Evolutionary conservation across 2,797 vertebrate species (phyloP), one percentile per base, ranked within the genome.

Genomic region (Melanotaenia pygmaea): DNA sequence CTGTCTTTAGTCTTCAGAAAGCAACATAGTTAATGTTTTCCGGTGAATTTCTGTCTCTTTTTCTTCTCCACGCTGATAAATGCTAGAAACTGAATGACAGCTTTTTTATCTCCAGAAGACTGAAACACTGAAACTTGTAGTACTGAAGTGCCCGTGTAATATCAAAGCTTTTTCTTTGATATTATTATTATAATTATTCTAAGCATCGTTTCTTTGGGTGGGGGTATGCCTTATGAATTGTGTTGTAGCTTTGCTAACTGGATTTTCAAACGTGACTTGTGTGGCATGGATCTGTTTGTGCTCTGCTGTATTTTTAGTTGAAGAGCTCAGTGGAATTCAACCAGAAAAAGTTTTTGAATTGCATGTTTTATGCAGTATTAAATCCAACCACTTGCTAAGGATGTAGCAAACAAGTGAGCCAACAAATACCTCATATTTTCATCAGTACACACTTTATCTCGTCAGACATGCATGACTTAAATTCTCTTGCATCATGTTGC

Each of bases 281-380:
- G 87, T 92, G 91, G 92, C 92, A 93, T 94, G 94, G 89, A 88
- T 86, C 77, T 88, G 80, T 92, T 79, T 92, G 75, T 90, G 85
- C 87, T 91, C 85, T 89, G 58, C 82, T 85, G 85, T 86, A 78
- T 30, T 83, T 88, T 85, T 78, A 80, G 74, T 80, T 88, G 54
- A 91, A 84, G 79, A 84, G 72, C 83, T 82, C 79, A 80, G 81
- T 59, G 85, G 72, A 91, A 80, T 70, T 76, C 69, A 66, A 86
- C 62, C 68, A 56, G 67, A 86, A 70, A 79, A 32, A 34, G 1
- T 3, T 60, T 68, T 84, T 86, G 37, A 89, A 89, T 88, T 87
- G 94, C 94, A 95, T 95, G 91, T 89, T 88, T 88, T 85, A 83
- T 88, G 82, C 87, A 89, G 89, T 88, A 80, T 87, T 77, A 77